phyloP scores from a whole-genome alignment of 64 coral and sea anemone species.

The Actinia equina region DNA sequence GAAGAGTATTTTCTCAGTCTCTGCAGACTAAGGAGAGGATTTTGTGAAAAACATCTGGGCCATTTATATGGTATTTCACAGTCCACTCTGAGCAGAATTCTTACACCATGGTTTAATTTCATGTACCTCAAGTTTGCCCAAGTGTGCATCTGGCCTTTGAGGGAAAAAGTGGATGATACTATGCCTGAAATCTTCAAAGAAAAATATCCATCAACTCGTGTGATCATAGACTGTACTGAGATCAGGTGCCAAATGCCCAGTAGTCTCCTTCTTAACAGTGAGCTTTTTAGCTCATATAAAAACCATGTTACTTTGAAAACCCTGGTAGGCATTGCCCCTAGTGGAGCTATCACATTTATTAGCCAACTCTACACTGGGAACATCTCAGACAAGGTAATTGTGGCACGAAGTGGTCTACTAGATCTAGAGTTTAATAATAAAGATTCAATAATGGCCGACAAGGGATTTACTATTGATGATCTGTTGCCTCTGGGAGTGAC shows the following conservation, averaged over 20 bases:
- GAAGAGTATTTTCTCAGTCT: background rate
- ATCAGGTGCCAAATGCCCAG: slow-evolving; percentile 30
- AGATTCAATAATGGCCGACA: slow-evolving; percentile 27
- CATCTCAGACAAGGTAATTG: slow-evolving; percentile 37
- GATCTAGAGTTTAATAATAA: slow-evolving; percentile 8
- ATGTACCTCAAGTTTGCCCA: too few relatives aligned
- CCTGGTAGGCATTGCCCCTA: slow-evolving; percentile 1
- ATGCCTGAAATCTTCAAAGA: slow-evolving; percentile 28
- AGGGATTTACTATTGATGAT: slow-evolving; percentile 31
- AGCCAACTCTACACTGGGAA: slow-evolving; percentile 25
- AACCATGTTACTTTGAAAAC: slow-evolving; percentile 14
- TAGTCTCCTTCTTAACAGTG: slow-evolving; percentile 21
- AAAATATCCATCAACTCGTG: slow-evolving; percentile 20
- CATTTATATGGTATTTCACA: background rate
- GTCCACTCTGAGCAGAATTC: too few relatives aligned
- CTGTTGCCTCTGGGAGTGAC: slow-evolving; percentile 22
- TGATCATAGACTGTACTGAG: slow-evolving; percentile 25
- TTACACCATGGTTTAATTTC: too few relatives aligned
- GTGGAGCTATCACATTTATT: slow-evolving; percentile 21
- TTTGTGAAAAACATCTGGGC: background rate
- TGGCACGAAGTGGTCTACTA: background rate
- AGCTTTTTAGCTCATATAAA: slow-evolving; percentile 30
- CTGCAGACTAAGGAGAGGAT: background rate
- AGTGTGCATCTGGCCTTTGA: slow-evolving; percentile 17
- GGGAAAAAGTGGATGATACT: slow-evolving; percentile 4